phyloP scores from a whole-genome alignment of 2,113 vertebrate genomes.

The Beaufortia kweichowensis region DNA sequence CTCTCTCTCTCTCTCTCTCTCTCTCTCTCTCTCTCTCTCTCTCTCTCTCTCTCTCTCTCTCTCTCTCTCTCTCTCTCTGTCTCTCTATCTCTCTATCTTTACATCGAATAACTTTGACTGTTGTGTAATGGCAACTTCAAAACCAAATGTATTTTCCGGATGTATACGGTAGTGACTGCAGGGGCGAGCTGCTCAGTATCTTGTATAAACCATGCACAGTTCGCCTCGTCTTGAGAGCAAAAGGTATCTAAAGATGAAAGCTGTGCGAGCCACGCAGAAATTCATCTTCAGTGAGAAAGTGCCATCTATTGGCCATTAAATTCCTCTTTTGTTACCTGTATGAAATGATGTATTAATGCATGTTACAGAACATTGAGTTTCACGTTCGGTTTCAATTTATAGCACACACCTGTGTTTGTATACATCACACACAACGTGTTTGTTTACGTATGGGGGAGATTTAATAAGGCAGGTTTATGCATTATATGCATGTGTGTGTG shows the following conservation, averaged over 20 bases:
- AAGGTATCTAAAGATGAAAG: conserved; percentile 48
- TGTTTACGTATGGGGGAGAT: not conserved
- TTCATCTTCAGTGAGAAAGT: conserved; percentile 70
- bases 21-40: too few relatives aligned
- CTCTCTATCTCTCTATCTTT: not conserved
- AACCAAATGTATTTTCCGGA: not conserved
- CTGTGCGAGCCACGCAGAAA: not conserved
- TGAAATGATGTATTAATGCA: not conserved
- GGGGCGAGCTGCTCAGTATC: not conserved
- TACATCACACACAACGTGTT: not conserved
- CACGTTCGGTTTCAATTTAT: not conserved
- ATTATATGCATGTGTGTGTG: conserved; percentile 60
- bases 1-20: too few relatives aligned
- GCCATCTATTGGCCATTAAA: conserved; percentile 73
- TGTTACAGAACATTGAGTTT: conserved; percentile 12
- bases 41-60: not conserved
- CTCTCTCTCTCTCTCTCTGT: not conserved
- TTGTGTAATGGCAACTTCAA: not conserved
- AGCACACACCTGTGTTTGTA: too few relatives aligned
- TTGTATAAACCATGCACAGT: not conserved
- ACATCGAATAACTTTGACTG: not conserved
- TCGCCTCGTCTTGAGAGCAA: conserved; percentile 25
- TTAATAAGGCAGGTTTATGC: conserved; percentile 23
- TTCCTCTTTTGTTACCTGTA: not conserved
- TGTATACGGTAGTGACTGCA: not conserved